Evolutionary conservation across 2,888 invertebrate species (phyloP).

Genomic region (Pherbina coryleti): DNA sequence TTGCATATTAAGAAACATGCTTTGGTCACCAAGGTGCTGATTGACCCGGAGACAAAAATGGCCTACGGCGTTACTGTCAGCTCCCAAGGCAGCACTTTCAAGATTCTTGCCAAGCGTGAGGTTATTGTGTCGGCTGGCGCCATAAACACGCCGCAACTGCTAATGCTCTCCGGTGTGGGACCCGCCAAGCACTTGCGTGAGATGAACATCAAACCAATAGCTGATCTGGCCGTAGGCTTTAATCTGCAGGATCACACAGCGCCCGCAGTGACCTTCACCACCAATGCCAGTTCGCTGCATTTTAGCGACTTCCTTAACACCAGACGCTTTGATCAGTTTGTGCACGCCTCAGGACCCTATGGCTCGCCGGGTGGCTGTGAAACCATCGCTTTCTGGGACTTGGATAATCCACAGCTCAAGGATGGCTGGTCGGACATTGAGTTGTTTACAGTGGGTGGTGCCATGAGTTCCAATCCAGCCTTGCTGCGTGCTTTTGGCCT

Average conservation of each 20-base stretch:
- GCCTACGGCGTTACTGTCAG: constrained; percentile 74
- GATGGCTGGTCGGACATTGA: constrained; percentile 78
- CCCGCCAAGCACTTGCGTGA: constrained; percentile 73
- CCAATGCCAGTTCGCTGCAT: constrained; percentile 65
- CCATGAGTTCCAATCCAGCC: constrained; percentile 62
- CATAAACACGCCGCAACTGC: constrained; percentile 83
- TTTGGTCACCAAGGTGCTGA: constrained; percentile 72
- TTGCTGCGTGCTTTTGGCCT: constrained; percentile 68
- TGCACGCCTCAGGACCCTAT: constrained; percentile 65
- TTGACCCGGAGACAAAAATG: constrained; percentile 70
- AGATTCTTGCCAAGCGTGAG: constrained; percentile 74
- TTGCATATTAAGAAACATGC: constrained; percentile 73
- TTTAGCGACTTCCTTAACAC: constrained; percentile 50
- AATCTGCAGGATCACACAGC: constrained; percentile 77
- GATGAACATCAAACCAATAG: constrained; percentile 72
- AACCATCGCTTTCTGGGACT: constrained; percentile 75
- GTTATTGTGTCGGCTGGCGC: constrained; percentile 83
- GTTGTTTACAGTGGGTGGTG: constrained; percentile 74
- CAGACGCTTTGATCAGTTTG: constrained; percentile 49
- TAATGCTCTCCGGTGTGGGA: constrained; percentile 83
- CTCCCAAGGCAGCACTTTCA: constrained; percentile 67
- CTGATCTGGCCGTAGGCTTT: constrained; percentile 75
- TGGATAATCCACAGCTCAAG: constrained; percentile 70
- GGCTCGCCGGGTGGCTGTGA: constrained; percentile 74
- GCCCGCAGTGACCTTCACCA: constrained; percentile 76